Conservation (phyloP, 2,797 vertebrate species). For the Ciconia nigra region DNA sequence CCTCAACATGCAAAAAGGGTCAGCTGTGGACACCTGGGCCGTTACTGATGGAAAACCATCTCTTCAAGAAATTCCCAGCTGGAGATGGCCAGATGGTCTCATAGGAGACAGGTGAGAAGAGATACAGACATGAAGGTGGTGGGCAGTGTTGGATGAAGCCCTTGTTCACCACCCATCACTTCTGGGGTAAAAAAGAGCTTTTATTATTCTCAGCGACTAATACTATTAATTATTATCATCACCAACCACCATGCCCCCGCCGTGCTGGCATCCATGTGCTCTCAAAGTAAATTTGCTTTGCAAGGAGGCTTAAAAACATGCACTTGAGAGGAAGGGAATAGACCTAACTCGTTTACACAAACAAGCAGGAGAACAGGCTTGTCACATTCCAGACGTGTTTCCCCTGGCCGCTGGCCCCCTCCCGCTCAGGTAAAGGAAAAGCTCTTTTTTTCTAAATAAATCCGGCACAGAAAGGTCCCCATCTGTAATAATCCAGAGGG, state of each 20-base stretch:
- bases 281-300: conserved; percentile 69
- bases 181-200: neutral
- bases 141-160: neutral
- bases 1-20: neutral
- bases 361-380: conserved; percentile 60
- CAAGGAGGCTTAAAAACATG: conserved; percentile 53
- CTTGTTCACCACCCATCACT: neutral
- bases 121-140: accelerated
- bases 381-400: conserved; percentile 62
- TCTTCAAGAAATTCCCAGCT: neutral
- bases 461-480: neutral
- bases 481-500: neutral
- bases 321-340: conserved; percentile 56
- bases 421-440: neutral
- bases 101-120: neutral
- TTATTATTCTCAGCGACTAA: neutral
- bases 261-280: neutral
- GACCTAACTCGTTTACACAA: conserved; percentile 63
- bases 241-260: neutral
- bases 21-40: neutral
- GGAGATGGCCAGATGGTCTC: neutral
- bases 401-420: neutral
- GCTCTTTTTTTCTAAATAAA: neutral
- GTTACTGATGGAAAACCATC: neutral
- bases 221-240: neutral